Evolutionary conservation across 2,797 vertebrate species (phyloP), one percentile per base, ranked within the genome.

Genomic region (Telmatherina bonti): DNA sequence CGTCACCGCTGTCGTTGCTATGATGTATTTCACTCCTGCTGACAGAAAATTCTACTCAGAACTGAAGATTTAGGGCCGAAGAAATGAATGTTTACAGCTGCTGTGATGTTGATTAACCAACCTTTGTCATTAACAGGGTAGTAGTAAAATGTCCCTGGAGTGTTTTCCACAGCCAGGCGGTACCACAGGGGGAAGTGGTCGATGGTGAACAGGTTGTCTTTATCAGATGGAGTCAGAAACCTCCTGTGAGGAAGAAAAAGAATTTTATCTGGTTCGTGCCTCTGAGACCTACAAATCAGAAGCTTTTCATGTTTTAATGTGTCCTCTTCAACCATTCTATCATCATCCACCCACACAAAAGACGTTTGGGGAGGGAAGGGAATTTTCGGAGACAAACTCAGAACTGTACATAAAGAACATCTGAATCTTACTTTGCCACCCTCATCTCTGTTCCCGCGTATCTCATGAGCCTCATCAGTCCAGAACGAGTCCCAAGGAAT

Each of bases 121-220:
- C 96, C 96, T 95, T 95, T 92, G 67, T 94, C 94, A 0, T 94
- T 93, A 51, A 95, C 86, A 0, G 91, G 82, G 76, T 94, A 96
- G 87, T 96, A 98, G 80, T 93, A 93, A 90, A 99, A 99, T 81
- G 90, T 95, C 27, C 97, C 97, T 0, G 96, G 89, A 13, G 94
- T 91, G 70, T 96, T 95, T 71, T 98, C 96, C 0, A 95, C 95
- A 0, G 97, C 97, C 68, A 97, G 89, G 0, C 97, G 96, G 87
- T 98, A 99, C 97, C 97, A 99, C 71, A 98, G 92, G 0, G 97
- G 97, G 79, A 98, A 99, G 86, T 96, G 96, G 74, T 98, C 97
- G 75, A 96, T 86, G 38, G 97, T 98, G 91, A 97, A 99, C 73
- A 97, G 86, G 74, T 95, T 98, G 61, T 90, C 89, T 78, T 96